Evolutionary conservation across 2,113 vertebrate genomes (phyloP), one percentile per base, ranked within the genome.

Genomic region (Datnioides undecimradiatus): DNA sequence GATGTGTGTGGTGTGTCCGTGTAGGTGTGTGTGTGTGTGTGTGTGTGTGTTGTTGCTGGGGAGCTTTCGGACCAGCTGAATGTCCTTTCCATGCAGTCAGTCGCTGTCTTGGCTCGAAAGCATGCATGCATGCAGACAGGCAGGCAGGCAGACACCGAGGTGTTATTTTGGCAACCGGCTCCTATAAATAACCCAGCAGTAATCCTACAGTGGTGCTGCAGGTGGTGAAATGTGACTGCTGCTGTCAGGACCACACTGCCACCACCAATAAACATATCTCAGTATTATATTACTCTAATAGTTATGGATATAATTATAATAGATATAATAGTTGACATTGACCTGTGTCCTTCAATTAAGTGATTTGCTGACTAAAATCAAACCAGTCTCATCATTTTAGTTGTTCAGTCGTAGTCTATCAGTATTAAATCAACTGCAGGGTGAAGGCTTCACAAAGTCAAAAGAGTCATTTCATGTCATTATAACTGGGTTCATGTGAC

Each of bases 121-220:
- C 82, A 76, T 70, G 84, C 29, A 68, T 34, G 65, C 64, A 54
- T 54, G 52, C 63, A 57, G 21, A 14, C 84, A 59, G 17, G 52
- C 83, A 45, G 64, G 21, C 85, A 46, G 69, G 33, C 83, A 57
- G 80, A 81, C 80, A 76, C 57, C 46, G 78, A 89, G 86, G 85
- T 83, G 91, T 92, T 95, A 92, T 95, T 94, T 93, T 88, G 89
- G 93, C 85, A 45, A 85, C 79, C 60, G 79, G 64, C 85, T 86
- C 87, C 94, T 94, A 95, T 89, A 95, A 95, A 95, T 95, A 95
- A 79, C 90, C 69, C 73, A 52, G 68, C 82, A 70, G 89, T 88
- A 80, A 91, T 88, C 83, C 85, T 77, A 45, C 83, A 80, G 85
- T 52, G 86, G 83, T 71, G 78, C 65, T 82, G 91, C 89, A 87